Evolutionary conservation across 2,888 invertebrate species (phyloP).

Genomic region (Oligia latruncula): DNA sequence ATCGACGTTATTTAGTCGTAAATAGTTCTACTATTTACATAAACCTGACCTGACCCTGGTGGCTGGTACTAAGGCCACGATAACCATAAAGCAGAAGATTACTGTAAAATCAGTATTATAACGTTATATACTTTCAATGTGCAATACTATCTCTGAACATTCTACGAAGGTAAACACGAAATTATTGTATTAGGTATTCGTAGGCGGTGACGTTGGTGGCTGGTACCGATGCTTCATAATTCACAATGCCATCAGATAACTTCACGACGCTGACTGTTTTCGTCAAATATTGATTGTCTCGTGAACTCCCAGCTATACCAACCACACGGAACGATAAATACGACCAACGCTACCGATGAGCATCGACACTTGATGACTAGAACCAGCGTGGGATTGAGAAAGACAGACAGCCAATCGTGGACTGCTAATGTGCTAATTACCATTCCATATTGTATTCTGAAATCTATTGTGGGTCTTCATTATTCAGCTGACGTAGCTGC

Average conservation of each 20-base stretch:
- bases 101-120: conserved; percentile 37
- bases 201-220: conserved; percentile 81
- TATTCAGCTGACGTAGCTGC: conserved; percentile 50
- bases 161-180: conserved; percentile 70
- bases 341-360: conserved; percentile 58
- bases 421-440: conserved; percentile 71
- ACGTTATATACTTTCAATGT: conserved; percentile 53
- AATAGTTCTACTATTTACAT: conserved; percentile 49
- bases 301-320: conserved; percentile 63
- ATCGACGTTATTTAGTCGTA: conserved; percentile 46
- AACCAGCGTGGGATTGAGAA: conserved; percentile 71
- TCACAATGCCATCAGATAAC: conserved; percentile 83
- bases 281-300: conserved; percentile 79
- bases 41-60: conserved; percentile 55
- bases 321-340: conserved; percentile 64
- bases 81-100: conserved; percentile 57
- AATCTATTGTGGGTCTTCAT: conserved; percentile 57
- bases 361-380: conserved; percentile 57
- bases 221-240: conserved; percentile 81
- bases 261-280: conserved; percentile 75
- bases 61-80: conserved; percentile 47
- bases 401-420: conserved; percentile 64
- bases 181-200: conserved; percentile 71
- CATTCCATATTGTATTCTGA: conserved; percentile 65
- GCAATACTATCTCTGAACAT: conserved; percentile 59